Base-by-base conservation (phyloP, 92 coral and sea anemone species). In the Desmophyllum pertusum region DNA sequence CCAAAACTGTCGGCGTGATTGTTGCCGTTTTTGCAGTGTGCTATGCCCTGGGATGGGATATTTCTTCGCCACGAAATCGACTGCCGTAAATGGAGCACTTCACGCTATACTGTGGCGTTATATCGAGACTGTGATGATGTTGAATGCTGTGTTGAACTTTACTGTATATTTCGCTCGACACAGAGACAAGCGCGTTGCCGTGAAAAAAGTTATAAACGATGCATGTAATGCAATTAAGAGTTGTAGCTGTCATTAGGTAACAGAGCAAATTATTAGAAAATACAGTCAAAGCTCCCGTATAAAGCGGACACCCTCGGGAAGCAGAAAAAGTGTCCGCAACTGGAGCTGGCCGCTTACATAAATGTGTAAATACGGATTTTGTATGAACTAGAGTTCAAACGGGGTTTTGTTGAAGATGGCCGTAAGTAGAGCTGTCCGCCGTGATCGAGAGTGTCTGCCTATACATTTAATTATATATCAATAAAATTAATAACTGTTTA, bases 101-200 rank as follows among this genome's bases (percentile, higher is more conserved):
- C 86, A 71, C 59, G 31, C 50, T 43, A 43, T 82, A 71, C 67
- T 82, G 10, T 82, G 86, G 86, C 86, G 86, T 17, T 82, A 25
- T 21, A 82, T 82, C 17, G 86, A 82, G 39, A 73, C 79, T 18
- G 42, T 73, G 3, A 82, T 82, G 86, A 82, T 82, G 86, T 21
- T 82, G 13, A 72, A 73, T 72, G 70, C 86, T 19, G 70, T 82
- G 6, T 6, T 82, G 42, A 71, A 82, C 53, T 82, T 82, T 43
- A 7, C 78, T 21, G 78, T 82, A 10, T 82, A 82, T 59, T 82
- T 70, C 43, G 27, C 18, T 19, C 86, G 86, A 19, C 86, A 82
- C 57, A 45, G 33, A 52, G 86, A 82, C 1, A 72, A 82, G 61
- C 70, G 86, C 25, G 46, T 57, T 11, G 86, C 86, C 17, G 86